Evolutionary conservation across 2,797 vertebrate species (phyloP).

Genomic region (Hipposideros larvatus): DNA sequence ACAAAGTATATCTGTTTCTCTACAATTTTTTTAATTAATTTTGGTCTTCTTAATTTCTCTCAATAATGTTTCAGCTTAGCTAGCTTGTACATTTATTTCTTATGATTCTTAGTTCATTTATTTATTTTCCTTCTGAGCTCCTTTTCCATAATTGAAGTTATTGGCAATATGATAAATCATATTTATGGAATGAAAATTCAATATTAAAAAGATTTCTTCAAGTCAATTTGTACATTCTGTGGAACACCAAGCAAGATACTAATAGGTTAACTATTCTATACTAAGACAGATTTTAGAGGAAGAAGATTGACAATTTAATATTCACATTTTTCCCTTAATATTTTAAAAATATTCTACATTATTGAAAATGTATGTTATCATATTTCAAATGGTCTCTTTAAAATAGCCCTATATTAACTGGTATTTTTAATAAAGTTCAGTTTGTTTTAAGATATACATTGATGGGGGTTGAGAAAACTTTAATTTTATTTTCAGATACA

Average conservation of each 20-base stretch:
- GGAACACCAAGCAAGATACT: not conserved
- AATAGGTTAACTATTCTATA: not conserved
- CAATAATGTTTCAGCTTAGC: not conserved
- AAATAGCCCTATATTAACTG: not conserved
- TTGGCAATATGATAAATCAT: not conserved
- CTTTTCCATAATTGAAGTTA: conserved; percentile 8
- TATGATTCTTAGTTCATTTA: not conserved
- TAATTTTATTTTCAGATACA: not conserved
- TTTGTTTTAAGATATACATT: not conserved
- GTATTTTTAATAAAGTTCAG: not conserved
- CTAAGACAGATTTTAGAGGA: not conserved
- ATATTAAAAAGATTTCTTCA: not conserved
- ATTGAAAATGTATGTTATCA: not conserved
- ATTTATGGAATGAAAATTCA: not conserved
- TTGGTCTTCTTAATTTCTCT: not conserved
- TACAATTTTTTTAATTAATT: not conserved
- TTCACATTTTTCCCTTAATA: not conserved
- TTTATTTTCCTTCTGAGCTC: not conserved
- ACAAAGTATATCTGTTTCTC: not conserved
- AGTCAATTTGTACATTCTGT: not conserved
- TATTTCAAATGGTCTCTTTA: not conserved
- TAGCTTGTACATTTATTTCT: not conserved
- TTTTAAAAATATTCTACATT: not conserved
- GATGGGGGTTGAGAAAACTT: not conserved
- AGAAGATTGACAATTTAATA: not conserved